Base-by-base conservation (phyloP, 2,113 vertebrate genomes). In the human region DNA sequence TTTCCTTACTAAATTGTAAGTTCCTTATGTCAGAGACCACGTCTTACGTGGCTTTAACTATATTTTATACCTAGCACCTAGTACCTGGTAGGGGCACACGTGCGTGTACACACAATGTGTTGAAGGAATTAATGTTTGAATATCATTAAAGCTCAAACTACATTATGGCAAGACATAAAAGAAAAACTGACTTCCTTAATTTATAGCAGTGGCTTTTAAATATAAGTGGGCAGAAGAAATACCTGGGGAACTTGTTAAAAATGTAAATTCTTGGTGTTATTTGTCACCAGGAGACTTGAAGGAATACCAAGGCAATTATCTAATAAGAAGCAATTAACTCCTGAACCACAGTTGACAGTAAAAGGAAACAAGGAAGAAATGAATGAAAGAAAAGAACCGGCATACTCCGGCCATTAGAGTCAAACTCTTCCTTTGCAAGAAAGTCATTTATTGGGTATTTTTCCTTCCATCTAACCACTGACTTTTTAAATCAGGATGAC, bases 201-300 rank as follows among this genome's bases (percentile, higher is more conserved):
- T 70, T 93, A 96, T 27, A 92, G n/a, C n/a, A 92, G 50, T 84
- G 43, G n/a, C 86, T 92, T 80, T 64, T 66, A 96, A 97, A 93
- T 80, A 75, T 80, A 93, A 86, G 25, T 25, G 35, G 13, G 18
- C 52, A 94, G n/a, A 85, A 94, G 55, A 97, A 89, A 95, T 95
- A 93, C 2, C 27, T 57, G 8, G 27, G 43, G 93, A 94, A 57
- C n/a, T n/a, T 89, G n/a, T 89, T 83, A 23, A 89, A 95, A 68
- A 82, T 61, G 45, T 32, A 90, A 91, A 94, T 86, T 96, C 35
- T 89, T 87, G 32, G 48, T 96, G 32, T 93, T 87, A 57, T 43
- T 12, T 97, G 73, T 93, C 43, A 92, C 32, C 35, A 87, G 50
- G 12, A 48, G 45, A 87, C 55, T 93, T 79, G 89, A 95, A 92